Percentiles rank a stretch among this genome's conserved stretches.
These are phyloP conservation scores for Galerucella nymphaeae DNA, from an alignment of 2,888 invertebrate species.

Conservation along the genomic window DNA sequence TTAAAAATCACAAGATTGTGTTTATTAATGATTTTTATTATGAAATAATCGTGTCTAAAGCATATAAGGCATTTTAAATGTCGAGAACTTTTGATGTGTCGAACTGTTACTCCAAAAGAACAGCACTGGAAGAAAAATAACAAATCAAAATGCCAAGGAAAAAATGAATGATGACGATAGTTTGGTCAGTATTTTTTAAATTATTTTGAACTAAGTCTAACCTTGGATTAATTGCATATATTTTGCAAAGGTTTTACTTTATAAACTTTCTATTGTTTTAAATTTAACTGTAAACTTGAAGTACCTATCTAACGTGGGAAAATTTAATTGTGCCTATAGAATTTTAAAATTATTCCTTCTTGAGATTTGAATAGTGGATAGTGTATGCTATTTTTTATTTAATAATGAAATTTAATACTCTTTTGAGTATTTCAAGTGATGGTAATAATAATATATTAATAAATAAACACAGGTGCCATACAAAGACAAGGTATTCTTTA, in stretches of 20 bases:
- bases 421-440: too few relatives aligned
- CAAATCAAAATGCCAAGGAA: slow-evolving; percentile 72
- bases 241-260: slow-evolving; percentile 19
- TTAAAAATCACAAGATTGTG: slow-evolving; percentile 19
- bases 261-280: slow-evolving; percentile 34
- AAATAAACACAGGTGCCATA: too few relatives aligned
- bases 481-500: too few relatives aligned
- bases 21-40: slow-evolving; percentile 20
- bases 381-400: too few relatives aligned
- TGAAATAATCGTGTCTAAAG: slow-evolving; percentile 3
- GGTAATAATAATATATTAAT: too few relatives aligned
- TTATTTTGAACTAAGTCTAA: slow-evolving; percentile 28
- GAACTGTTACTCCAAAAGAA: slow-evolving; percentile 22
- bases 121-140: slow-evolving; percentile 39
- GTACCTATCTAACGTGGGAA: slow-evolving; percentile 28
- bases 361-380: background rate
- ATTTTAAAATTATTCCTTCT: slow-evolving; percentile 4
- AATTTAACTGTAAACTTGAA: slow-evolving; percentile 16
- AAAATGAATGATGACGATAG: slow-evolving; percentile 81
- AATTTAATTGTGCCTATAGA: slow-evolving; percentile 14
- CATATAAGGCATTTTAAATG: slow-evolving; percentile 23
- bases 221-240: slow-evolving; percentile 32
- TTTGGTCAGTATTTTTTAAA: slow-evolving; percentile 69
- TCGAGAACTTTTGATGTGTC: slow-evolving; percentile 29
- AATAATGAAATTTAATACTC: too few relatives aligned